A percentile compares a stretch with the other conserved stretches of the same genome.
phyloP scores from a whole-genome alignment of 2,113 vertebrate species.

The Notarius lentiginosus region DNA sequence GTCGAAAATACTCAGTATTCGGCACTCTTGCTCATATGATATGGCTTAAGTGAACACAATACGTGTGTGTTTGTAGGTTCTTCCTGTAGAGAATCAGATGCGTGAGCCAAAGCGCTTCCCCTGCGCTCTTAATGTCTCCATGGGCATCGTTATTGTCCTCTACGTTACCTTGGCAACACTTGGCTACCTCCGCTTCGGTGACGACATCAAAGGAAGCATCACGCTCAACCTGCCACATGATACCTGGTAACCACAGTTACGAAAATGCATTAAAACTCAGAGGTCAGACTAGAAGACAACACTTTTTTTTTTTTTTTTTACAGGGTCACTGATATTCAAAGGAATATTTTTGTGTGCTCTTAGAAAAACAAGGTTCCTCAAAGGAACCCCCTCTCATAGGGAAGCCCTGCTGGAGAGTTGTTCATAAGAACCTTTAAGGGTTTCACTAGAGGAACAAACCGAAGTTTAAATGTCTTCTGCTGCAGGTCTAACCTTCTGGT shows the following conservation, averaged over 20 bases:
- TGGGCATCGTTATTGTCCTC: conserved; percentile 79
- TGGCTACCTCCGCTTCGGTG: conserved; percentile 82
- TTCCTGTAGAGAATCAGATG: conserved; percentile 89
- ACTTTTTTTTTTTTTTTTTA: too few relatives aligned
- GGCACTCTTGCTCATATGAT: not conserved
- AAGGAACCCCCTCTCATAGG: not conserved
- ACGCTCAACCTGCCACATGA: conserved; percentile 86
- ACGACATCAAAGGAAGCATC: conserved; percentile 84
- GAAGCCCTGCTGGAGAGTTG: not conserved
- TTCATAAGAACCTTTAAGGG: not conserved
- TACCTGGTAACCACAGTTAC: conserved; percentile 68
- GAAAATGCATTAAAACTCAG: not conserved
- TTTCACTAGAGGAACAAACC: not conserved
- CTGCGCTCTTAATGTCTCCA: conserved; percentile 79
- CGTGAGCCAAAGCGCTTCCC: conserved; percentile 77
- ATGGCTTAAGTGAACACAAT: not conserved
- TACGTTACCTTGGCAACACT: conserved; percentile 81
- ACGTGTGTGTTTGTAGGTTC: conserved; percentile 72
- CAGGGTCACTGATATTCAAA: not conserved
- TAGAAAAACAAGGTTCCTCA: not conserved
- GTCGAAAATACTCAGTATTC: not conserved
- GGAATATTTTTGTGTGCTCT: not conserved
- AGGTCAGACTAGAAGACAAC: not conserved
- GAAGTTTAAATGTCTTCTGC: not conserved
- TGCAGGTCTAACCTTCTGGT: conserved; percentile 85